These are phyloP conservation scores for Drosophila equinoxialis DNA, from an alignment of 1,140 invertebrate species.

Conservation along the genomic window DNA sequence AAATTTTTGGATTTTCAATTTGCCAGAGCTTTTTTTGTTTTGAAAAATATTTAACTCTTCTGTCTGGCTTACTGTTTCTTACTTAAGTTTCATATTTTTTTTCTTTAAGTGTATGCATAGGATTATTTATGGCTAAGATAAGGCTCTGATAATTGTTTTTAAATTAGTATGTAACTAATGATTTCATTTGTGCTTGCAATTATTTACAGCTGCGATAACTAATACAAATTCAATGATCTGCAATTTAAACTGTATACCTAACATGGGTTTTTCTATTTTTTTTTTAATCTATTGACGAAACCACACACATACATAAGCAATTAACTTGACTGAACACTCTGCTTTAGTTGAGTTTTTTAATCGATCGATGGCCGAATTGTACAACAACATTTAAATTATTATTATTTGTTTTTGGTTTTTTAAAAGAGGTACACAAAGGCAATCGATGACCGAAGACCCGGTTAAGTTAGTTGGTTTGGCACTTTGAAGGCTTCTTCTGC, in stretches of 20 bases:
- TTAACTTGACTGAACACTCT: neutral
- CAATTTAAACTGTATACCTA: neutral
- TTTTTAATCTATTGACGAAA: neutral
- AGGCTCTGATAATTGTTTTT: conserved; percentile 50
- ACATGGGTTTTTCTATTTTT: neutral
- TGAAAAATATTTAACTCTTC: neutral
- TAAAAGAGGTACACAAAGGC: conserved; percentile 6
- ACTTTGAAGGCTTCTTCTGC: conserved; percentile 65
- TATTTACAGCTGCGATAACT: conserved; percentile 38
- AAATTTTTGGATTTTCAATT: neutral
- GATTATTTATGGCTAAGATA: conserved; percentile 41
- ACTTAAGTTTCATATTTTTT: too few relatives aligned
- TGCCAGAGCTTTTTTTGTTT: neutral
- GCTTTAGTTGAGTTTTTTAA: neutral
- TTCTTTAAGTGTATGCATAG: too few relatives aligned
- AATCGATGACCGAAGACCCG: conserved; percentile 30
- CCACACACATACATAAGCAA: neutral
- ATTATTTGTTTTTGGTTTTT: neutral
- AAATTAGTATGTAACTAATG: conserved; percentile 35
- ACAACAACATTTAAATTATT: neutral
- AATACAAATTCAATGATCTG: conserved; percentile 12
- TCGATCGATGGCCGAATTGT: neutral
- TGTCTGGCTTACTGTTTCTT: too few relatives aligned
- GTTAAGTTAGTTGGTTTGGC: conserved; percentile 32
- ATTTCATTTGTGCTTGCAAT: conserved; percentile 1